Percentiles rank a stretch among this genome's conserved stretches.
Evolutionary conservation across 2,797 vertebrate genomes (phyloP).

Genomic region (Brotula barbata): DNA sequence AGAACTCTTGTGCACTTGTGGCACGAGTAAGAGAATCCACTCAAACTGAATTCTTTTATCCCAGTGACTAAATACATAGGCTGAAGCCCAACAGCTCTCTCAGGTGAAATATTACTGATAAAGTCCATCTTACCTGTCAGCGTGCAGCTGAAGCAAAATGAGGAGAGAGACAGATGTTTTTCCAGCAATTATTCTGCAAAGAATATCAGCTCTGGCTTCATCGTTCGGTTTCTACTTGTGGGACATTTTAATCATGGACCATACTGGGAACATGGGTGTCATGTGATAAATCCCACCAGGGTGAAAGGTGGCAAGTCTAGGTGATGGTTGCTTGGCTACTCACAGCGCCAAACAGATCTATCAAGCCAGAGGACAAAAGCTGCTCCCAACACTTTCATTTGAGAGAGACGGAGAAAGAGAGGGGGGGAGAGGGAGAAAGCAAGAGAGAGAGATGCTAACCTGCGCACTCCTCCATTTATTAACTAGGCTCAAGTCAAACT

Average conservation of each 20-base stretch:
- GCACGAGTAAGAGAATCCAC: too few species aligned
- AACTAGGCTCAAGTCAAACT: conserved; percentile 23
- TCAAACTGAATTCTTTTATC: too few species aligned
- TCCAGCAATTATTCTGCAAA: background rate
- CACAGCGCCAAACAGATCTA: conserved; percentile 25
- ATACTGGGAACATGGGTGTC: background rate
- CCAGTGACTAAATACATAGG: too few species aligned
- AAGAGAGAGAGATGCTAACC: too few species aligned
- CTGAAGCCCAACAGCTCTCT: too few species aligned
- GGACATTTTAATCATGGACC: background rate
- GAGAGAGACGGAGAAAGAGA: too few species aligned
- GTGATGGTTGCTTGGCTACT: conserved; percentile 38
- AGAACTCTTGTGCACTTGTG: too few species aligned
- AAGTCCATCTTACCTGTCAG: background rate
- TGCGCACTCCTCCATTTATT: too few species aligned
- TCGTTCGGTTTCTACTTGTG: background rate
- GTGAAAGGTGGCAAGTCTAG: conserved; percentile 16
- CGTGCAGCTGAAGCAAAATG: too few species aligned
- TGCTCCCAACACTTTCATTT: conserved; percentile 17
- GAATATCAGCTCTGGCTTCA: background rate
- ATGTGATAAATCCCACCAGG: conserved; percentile 1
- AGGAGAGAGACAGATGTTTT: background rate
- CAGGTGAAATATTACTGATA: too few species aligned
- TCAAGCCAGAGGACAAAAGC: conserved; percentile 12
- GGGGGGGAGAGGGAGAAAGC: too few species aligned